Evolutionary conservation across 2,888 invertebrate genomes (phyloP).

Genomic region (Panorpa germanica): DNA sequence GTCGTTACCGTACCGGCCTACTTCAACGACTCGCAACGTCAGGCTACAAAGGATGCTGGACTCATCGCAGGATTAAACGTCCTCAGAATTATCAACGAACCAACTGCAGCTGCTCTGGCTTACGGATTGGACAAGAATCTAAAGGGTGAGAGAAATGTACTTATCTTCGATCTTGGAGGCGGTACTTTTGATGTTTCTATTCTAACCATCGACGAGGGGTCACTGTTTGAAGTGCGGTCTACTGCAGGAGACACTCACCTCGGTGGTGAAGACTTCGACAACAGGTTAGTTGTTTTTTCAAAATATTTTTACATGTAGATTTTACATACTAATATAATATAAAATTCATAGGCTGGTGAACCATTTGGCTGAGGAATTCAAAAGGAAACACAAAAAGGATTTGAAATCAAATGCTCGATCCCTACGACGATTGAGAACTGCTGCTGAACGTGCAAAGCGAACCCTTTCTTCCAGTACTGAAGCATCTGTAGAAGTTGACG

Average conservation of each 20-base stretch:
- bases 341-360: constrained; percentile 34
- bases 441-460: constrained; percentile 60
- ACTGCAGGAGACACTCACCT: constrained; percentile 59
- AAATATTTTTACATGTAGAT: too few relatives aligned
- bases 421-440: constrained; percentile 47
- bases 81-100: constrained; percentile 66
- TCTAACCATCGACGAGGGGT: constrained; percentile 47
- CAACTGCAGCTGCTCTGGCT: constrained; percentile 54
- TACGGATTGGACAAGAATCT: constrained; percentile 52
- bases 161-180: constrained; percentile 38
- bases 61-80: constrained; percentile 58
- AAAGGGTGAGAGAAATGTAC: constrained; percentile 40
- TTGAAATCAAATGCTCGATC: constrained; percentile 42
- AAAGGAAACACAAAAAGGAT: constrained; percentile 51
- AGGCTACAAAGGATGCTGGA: constrained; percentile 70
- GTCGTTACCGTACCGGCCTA: constrained; percentile 71
- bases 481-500: constrained; percentile 56
- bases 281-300: too few relatives aligned
- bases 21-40: constrained; percentile 55
- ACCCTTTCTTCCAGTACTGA: constrained; percentile 60
- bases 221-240: constrained; percentile 45
- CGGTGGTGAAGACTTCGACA: constrained; percentile 43
- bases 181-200: constrained; percentile 55
- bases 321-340: too few relatives aligned
- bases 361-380: constrained; percentile 36